Evolutionary conservation across 2,797 vertebrate species (phyloP), one percentile per base, ranked within the genome.

Genomic region (Typhlichthys subterraneus): DNA sequence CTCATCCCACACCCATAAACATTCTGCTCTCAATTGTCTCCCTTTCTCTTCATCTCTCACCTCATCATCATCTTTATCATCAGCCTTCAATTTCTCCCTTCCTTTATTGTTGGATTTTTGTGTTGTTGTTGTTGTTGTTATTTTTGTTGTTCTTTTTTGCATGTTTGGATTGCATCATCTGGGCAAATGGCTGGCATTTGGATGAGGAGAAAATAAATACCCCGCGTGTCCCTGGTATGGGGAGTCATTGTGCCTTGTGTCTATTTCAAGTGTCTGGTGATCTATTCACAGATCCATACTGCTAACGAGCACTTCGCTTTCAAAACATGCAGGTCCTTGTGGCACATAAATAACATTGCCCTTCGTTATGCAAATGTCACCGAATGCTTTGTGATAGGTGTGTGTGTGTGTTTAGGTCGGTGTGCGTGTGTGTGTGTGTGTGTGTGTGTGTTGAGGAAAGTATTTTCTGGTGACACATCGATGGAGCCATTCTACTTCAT

Each of bases 351-450:
- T 81, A 80, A 73, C 63, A 63, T 53, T 69, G 72, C 72, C 73
- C 86, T 84, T 82, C 76, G 78, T 86, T 85, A 80, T 76, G 80
- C 57, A 83, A 82, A 84, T 83, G 63, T 83, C 45, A 63, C 45
- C 57, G 54, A 71, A 63, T 53, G 54, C 15, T 33, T 57, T 33
- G 9, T n/a, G 45, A 1, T 48, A 2, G 6, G 12, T 8, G 47
- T n/a, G 50, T 23, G 50, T 23, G 23, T 17, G 14, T 42, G 48
- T 45, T 17, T 17, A 48, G 51, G 65, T 59, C 48, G 64, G 55
- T 67, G 53, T 45, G 46, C 45, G 63, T 60, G 67, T 73, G 59
- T 76, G 48, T 42, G 0, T 38, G 58, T 33, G 19, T 23, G 23
- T 14, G 58, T 60, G 58, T 57, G 66, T 73, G 23, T 4, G 23